Base-by-base conservation (phyloP, 2,888 invertebrate species). In the Diplazon laetatorius region DNA sequence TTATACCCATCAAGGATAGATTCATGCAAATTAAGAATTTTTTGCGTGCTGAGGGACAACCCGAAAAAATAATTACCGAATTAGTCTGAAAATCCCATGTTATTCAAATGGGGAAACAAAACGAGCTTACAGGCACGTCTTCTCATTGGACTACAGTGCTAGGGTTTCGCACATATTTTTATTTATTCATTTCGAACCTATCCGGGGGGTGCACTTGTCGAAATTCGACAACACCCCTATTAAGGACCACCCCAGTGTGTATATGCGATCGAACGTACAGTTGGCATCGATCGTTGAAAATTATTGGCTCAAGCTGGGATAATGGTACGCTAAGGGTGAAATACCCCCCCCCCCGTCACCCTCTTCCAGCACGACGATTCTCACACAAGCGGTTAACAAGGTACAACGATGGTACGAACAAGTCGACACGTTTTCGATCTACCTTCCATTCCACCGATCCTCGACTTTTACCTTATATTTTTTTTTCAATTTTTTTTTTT, bases 271-370 rank as follows among this genome's bases (percentile, higher is more conserved):
- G 65, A 9, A 55, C 20, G 65, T 52, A 50, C 10, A 1, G 2
- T 14, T 25, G 4, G 25, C 22, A 39, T 18, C 81, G 81, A 84
- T 84, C 83, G 82, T 84, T 80, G 85, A 86, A 86, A 86, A 85
- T 85, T 85, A 87, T 86, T 83, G 85, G 80, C 80, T 76, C 74
- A 70, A 42, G 39, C 66, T 12, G 22, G 16, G 80, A 75, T 83
- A 83, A 85, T 82, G 76, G 83, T 75, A 60, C 68, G 62, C 65
- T 55, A 76, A 71, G 70, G 68, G 14, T 71, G 35, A n/a, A n/a
- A n/a, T n/a, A n/a, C n/a, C n/a, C n/a, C n/a, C n/a, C n/a, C 30
- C 14, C 62, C 66, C 42, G 9, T 9, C 62, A 30, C 30, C 30
- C 6, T 30, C 4, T 30, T 30, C 50, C 42, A 30, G 44, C 44